These are phyloP conservation scores for Urechis unicinctus DNA, from an alignment of 2,888 invertebrate genomes.

Conservation along the genomic window DNA sequence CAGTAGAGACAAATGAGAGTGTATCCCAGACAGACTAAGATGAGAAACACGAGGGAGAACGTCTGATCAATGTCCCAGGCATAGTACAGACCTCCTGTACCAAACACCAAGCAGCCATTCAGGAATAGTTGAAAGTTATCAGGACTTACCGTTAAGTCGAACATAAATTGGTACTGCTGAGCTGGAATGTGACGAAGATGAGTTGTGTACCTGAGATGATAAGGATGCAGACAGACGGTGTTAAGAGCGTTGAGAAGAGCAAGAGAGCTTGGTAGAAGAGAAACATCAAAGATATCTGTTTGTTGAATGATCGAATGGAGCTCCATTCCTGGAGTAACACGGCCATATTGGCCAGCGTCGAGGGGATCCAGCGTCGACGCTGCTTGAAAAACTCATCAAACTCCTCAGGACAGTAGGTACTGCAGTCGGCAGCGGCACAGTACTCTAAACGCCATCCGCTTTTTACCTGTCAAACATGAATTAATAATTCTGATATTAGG, in stretches of 20 bases:
- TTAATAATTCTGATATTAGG: not conserved
- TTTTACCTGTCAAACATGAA: slow-evolving; percentile 25
- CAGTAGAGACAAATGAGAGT: slow-evolving; percentile 26
- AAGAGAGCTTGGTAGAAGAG: slow-evolving; percentile 35
- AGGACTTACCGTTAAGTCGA: too few relatives aligned
- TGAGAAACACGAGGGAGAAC: slow-evolving; percentile 24
- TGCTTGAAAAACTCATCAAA: slow-evolving; percentile 47
- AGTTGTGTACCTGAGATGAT: slow-evolving; percentile 9
- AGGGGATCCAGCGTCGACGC: slow-evolving; percentile 40
- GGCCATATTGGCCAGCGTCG: slow-evolving; percentile 37
- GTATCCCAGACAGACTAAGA: slow-evolving; percentile 22
- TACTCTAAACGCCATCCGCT: slow-evolving; percentile 45
- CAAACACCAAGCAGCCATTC: not conserved
- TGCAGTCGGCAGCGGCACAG: slow-evolving; percentile 39
- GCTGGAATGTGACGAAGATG: not conserved
- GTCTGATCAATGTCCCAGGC: slow-evolving; percentile 27
- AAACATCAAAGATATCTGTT: slow-evolving; percentile 32
- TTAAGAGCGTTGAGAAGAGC: slow-evolving; percentile 32
- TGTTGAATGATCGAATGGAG: slow-evolving; percentile 26
- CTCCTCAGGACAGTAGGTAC: slow-evolving; percentile 39
- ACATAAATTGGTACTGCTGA: not conserved
- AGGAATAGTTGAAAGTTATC: too few relatives aligned
- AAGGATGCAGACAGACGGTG: slow-evolving; percentile 13
- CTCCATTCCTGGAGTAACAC: slow-evolving; percentile 30
- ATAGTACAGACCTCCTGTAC: slow-evolving; percentile 36